These are phyloP conservation scores for Nixonia krombeini DNA, from an alignment of 1,140 invertebrate species.

Conservation along the genomic window DNA sequence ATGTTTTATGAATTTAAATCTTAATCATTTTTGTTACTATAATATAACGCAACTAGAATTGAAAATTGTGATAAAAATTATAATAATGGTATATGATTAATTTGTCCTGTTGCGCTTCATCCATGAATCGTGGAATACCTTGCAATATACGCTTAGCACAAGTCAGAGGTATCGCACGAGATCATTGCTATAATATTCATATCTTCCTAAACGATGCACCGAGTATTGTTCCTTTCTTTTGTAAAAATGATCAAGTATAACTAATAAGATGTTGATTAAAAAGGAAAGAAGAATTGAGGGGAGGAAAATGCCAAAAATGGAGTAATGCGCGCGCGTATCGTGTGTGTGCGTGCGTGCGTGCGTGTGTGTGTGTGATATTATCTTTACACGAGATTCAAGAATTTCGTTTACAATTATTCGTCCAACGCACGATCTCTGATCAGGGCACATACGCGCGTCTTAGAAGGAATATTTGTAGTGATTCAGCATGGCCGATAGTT, in stretches of 20 bases:
- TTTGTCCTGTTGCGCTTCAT: too few relatives aligned
- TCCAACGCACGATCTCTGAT: conserved; percentile 49
- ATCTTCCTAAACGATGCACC: conserved; percentile 29
- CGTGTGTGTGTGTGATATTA: too few relatives aligned
- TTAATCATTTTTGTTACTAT: too few relatives aligned
- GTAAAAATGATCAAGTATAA: conserved; percentile 30
- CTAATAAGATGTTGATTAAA: conserved; percentile 17
- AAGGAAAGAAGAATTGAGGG: conserved; percentile 5
- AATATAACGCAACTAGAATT: too few relatives aligned
- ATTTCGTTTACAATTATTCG: conserved; percentile 36
- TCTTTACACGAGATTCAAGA: background rate
- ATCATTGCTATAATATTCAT: conserved; percentile 12
- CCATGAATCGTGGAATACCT: background rate
- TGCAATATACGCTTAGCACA: conserved; percentile 5
- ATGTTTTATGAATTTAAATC: too few relatives aligned
- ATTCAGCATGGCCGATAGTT: conserved; percentile 1
- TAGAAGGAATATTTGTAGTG: conserved; percentile 3
- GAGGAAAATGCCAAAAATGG: conserved; percentile 6
- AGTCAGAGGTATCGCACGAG: conserved; percentile 5
- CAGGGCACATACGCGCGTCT: conserved; percentile 39
- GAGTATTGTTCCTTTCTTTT: conserved; percentile 45
- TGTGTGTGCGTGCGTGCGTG: too few relatives aligned
- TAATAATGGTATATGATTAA: too few relatives aligned
- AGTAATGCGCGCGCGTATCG: too few relatives aligned
- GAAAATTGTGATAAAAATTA: too few relatives aligned